Evolutionary conservation across 2,797 vertebrate species (phyloP).

Genomic region (Gymnoscopelus microlampas): DNA sequence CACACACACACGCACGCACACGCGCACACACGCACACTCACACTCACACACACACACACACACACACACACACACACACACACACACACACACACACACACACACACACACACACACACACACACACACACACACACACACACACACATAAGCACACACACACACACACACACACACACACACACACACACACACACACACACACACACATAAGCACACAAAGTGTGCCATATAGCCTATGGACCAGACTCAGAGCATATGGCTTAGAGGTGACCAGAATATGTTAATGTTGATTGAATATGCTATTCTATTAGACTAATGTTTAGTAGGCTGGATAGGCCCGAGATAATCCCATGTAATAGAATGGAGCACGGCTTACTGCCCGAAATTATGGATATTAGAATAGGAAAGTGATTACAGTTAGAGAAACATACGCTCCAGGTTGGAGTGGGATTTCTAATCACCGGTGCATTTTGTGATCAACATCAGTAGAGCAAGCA

Average conservation of each 20-base stretch:
- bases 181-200: neutral
- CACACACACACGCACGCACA: neutral
- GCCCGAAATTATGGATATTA: conserved; percentile 64
- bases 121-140: no score
- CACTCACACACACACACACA: no score
- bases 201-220: neutral
- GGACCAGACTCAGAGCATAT: conserved; percentile 50
- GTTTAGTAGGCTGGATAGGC: conserved; percentile 48
- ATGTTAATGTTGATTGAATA: conserved; percentile 74
- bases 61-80: no score
- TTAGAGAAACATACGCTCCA: conserved; percentile 73
- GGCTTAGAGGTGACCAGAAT: conserved; percentile 36
- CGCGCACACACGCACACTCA: neutral
- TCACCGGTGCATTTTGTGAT: conserved; percentile 44
- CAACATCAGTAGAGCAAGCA: conserved; percentile 59
- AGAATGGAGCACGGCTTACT: conserved; percentile 59
- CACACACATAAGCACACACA: no score
- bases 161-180: no score
- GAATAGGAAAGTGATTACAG: conserved; percentile 74
- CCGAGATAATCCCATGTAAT: conserved; percentile 65
- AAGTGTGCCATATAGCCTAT: conserved; percentile 15
- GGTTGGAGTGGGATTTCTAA: conserved; percentile 54
- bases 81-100: no score
- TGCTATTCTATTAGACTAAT: conserved; percentile 70
- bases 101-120: no score